A percentile compares a stretch with the other conserved stretches of the same genome.
phyloP scores from a whole-genome alignment of 2,113 vertebrate genomes.

The Spermophilus dauricus region DNA sequence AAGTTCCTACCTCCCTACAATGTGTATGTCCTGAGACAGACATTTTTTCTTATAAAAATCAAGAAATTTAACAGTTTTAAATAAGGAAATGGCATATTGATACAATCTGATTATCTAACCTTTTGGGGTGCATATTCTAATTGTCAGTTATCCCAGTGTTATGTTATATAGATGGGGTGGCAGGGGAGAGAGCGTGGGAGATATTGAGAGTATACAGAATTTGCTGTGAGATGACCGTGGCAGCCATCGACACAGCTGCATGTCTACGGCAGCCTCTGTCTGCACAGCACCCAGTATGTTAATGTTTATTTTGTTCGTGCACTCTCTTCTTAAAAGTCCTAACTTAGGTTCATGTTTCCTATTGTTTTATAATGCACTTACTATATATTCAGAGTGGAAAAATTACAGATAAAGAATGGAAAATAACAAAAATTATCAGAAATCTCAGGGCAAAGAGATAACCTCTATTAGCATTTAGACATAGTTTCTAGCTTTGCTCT shows the following conservation, averaged over 20 bases:
- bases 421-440: constrained; percentile 1
- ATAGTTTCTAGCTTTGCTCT: background rate
- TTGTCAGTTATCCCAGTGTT: background rate
- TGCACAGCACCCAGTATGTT: background rate
- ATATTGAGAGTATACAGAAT: background rate
- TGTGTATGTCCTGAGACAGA: background rate
- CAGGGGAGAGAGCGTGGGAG: background rate
- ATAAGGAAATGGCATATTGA: background rate
- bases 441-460: background rate
- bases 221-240: background rate
- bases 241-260: background rate
- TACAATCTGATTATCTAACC: background rate
- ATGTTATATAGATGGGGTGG: background rate
- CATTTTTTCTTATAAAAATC: background rate
- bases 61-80: constrained; percentile 37
- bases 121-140: background rate
- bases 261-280: background rate
- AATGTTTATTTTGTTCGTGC: constrained; percentile 23
- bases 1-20: background rate
- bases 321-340: background rate
- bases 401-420: background rate
- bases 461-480: background rate
- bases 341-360: background rate
- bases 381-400: background rate
- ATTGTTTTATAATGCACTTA: background rate